phyloP scores from a whole-genome alignment of 2,888 invertebrate species.

The Plebejus argus region DNA sequence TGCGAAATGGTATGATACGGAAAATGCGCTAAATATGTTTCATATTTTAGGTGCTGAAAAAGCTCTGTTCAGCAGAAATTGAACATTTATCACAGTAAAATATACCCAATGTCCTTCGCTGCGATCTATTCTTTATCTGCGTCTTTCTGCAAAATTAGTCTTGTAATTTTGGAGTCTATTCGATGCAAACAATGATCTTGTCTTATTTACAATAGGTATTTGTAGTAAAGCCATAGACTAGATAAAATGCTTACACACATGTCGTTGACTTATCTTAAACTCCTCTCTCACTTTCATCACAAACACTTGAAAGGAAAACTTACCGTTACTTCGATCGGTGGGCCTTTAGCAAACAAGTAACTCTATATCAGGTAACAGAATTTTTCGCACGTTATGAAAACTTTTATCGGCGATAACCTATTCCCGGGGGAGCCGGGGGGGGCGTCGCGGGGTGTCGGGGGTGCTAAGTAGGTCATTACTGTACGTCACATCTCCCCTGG shows the following conservation, averaged over 20 bases:
- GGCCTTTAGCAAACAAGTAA: background rate
- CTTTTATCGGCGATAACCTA: background rate
- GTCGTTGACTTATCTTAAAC: background rate
- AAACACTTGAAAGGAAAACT: background rate
- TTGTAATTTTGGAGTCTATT: background rate
- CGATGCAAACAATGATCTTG: too few species aligned
- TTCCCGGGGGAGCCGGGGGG: background rate
- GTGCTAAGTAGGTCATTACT: slow-evolving; percentile 7
- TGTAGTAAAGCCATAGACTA: too few species aligned
- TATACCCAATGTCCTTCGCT: background rate
- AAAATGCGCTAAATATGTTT: background rate
- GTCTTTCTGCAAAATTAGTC: background rate
- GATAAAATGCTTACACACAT: background rate
- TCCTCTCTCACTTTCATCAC: background rate
- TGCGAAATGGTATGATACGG: background rate
- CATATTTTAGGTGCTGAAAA: background rate
- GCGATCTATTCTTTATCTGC: background rate
- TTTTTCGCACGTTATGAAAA: slow-evolving; percentile 3
- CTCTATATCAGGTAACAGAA: background rate
- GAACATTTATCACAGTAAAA: too few species aligned
- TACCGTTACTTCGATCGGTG: background rate
- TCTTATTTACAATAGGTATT: background rate
- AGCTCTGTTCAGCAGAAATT: background rate
- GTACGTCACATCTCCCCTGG: slow-evolving; percentile 36
- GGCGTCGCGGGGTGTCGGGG: background rate